Evolutionary conservation across 2,113 vertebrate species (phyloP).

Genomic region (Anguilla japonica): DNA sequence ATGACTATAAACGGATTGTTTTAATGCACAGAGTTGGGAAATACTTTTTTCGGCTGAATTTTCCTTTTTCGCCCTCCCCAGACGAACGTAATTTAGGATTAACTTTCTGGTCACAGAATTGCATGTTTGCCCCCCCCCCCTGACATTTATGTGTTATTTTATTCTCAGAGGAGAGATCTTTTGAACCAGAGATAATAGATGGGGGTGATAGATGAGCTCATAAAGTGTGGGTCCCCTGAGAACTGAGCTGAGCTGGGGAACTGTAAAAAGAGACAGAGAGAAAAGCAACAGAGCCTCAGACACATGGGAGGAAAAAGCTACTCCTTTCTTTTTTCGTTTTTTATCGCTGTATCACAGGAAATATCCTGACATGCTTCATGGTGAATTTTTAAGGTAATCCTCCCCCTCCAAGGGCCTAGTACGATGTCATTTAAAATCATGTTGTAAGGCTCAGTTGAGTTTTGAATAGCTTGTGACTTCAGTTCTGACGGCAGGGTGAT

Average conservation of each 20-base stretch:
- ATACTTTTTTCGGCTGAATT: neutral
- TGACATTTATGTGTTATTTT: constrained; percentile 6
- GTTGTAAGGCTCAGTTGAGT: neutral
- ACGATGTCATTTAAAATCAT: neutral
- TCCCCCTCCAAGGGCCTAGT: neutral
- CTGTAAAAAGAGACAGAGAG: neutral
- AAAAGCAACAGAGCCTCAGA: neutral
- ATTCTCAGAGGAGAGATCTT: neutral
- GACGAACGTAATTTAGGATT: neutral
- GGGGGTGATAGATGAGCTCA: neutral
- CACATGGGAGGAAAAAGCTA: neutral
- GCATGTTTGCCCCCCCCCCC: neutral
- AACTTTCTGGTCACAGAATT: constrained; percentile 1
- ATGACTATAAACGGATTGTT: neutral
- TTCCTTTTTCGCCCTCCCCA: neutral
- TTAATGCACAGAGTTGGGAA: neutral
- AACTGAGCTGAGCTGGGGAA: neutral
- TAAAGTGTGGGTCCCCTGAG: neutral
- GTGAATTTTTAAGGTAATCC: neutral
- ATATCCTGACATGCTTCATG: neutral
- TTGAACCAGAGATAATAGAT: constrained; percentile 5
- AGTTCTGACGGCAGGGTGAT: neutral
- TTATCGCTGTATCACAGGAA: neutral
- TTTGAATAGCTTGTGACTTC: neutral
- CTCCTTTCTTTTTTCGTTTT: neutral